Evolutionary conservation across 2,113 vertebrate genomes (phyloP).

Genomic region (Epinephelus lanceolatus): DNA sequence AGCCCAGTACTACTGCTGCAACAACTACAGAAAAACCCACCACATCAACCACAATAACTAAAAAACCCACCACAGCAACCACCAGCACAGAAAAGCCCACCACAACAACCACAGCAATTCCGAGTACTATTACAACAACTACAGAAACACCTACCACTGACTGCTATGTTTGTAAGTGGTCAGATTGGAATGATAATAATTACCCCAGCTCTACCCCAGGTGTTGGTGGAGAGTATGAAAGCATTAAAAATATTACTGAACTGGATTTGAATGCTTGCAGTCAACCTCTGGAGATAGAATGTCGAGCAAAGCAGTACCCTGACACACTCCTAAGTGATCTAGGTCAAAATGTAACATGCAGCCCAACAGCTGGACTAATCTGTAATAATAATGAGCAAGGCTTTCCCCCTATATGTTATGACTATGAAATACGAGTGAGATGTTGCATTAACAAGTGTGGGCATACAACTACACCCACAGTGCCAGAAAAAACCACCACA

Average conservation of each 20-base stretch:
- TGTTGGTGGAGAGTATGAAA: slow-evolving; percentile 48
- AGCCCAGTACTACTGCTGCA: too few relatives aligned
- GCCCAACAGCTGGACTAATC: slow-evolving; percentile 44
- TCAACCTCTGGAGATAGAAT: slow-evolving; percentile 43
- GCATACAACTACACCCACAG: not conserved
- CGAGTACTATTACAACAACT: not conserved
- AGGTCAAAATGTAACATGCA: slow-evolving; percentile 53
- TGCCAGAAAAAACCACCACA: not conserved
- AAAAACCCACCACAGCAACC: too few relatives aligned
- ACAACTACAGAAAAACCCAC: too few relatives aligned
- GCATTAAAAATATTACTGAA: slow-evolving; percentile 14
- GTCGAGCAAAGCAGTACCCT: slow-evolving; percentile 2
- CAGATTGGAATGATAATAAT: slow-evolving; percentile 27
- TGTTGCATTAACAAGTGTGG: slow-evolving; percentile 45
- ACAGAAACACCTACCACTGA: not conserved
- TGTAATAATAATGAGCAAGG: slow-evolving; percentile 73
- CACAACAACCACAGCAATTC: too few relatives aligned
- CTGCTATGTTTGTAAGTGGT: slow-evolving; percentile 47
- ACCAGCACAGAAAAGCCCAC: too few relatives aligned
- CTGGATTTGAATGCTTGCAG: slow-evolving; percentile 25
- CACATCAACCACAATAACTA: too few relatives aligned
- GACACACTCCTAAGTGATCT: not conserved
- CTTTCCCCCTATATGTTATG: not conserved
- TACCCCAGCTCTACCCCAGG: not conserved
- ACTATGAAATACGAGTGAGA: slow-evolving; percentile 66